Percentiles rank a stretch among this genome's conserved stretches.
These are phyloP conservation scores for Peromyscus attwateri DNA, from an alignment of 2,797 vertebrate genomes.

Conservation along the genomic window DNA sequence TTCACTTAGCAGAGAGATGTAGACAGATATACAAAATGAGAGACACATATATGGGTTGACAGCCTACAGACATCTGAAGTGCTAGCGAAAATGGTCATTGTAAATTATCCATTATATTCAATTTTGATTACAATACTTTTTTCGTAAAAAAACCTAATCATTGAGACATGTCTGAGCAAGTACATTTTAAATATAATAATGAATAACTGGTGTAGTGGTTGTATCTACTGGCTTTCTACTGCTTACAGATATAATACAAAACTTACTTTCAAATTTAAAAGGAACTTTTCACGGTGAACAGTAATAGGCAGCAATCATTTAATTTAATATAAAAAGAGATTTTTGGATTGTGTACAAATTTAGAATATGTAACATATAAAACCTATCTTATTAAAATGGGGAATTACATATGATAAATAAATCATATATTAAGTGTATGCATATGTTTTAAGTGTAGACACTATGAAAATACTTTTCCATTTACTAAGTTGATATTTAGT, in stretches of 20 bases:
- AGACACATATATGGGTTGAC: not conserved
- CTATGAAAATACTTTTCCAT: too few species aligned
- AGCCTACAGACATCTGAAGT: not conserved
- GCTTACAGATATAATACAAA: not conserved
- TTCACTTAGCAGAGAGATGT: conserved; percentile 19
- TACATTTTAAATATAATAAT: conserved; percentile 33
- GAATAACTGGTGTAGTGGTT: not conserved
- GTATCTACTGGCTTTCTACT: not conserved
- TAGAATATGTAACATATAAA: not conserved
- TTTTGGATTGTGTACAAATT: not conserved
- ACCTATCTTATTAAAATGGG: not conserved
- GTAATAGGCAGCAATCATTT: not conserved
- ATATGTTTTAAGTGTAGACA: not conserved
- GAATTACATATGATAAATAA: not conserved
- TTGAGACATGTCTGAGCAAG: not conserved
- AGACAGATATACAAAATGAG: not conserved
- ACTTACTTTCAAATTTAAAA: conserved; percentile 33
- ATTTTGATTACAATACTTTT: conserved; percentile 54
- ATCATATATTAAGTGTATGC: not conserved
- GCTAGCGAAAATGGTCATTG: conserved; percentile 35
- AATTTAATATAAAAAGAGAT: not conserved
- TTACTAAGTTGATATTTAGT: not conserved
- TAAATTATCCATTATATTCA: conserved; percentile 38
- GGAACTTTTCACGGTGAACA: not conserved
- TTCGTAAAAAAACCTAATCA: not conserved